Evolutionary conservation across 1,140 invertebrate species (phyloP).

Genomic region (Drosophila grimshawi): DNA sequence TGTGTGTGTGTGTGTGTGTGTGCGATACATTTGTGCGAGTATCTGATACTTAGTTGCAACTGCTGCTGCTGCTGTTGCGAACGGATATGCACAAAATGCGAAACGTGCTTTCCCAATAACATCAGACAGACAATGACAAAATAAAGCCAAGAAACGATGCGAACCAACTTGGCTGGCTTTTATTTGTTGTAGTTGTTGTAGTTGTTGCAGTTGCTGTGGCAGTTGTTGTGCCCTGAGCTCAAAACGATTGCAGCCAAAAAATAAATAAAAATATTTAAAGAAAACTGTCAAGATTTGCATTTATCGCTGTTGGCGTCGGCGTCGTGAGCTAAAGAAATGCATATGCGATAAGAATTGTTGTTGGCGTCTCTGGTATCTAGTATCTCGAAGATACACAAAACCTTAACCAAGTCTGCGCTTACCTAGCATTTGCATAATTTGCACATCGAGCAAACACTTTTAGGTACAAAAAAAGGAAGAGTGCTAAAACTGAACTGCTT

Average conservation of each 20-base stretch:
- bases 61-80: conserved; percentile 37
- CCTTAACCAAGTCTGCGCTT: conserved; percentile 37
- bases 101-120: conserved; percentile 81
- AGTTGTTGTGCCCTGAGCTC: conserved; percentile 29
- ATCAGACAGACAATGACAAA: conserved; percentile 71
- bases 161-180: conserved; percentile 30
- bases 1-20: neutral
- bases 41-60: conserved; percentile 51
- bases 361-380: conserved; percentile 36
- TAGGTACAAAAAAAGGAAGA: conserved; percentile 39
- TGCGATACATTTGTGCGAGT: conserved; percentile 40
- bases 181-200: conserved; percentile 6
- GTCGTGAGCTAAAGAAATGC: conserved; percentile 71
- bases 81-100: conserved; percentile 68
- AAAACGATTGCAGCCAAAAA: conserved; percentile 59
- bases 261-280: conserved; percentile 80
- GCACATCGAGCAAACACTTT: conserved; percentile 62
- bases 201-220: neutral
- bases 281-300: conserved; percentile 83
- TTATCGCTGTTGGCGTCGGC: conserved; percentile 50
- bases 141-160: conserved; percentile 58
- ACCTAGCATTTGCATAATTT: conserved; percentile 76
- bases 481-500: conserved; percentile 6
- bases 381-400: conserved; percentile 48
- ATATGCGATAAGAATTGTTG: conserved; percentile 71